phyloP scores from a whole-genome alignment of 92 coral and sea anemone species.

The Zoanthus solanderi region DNA sequence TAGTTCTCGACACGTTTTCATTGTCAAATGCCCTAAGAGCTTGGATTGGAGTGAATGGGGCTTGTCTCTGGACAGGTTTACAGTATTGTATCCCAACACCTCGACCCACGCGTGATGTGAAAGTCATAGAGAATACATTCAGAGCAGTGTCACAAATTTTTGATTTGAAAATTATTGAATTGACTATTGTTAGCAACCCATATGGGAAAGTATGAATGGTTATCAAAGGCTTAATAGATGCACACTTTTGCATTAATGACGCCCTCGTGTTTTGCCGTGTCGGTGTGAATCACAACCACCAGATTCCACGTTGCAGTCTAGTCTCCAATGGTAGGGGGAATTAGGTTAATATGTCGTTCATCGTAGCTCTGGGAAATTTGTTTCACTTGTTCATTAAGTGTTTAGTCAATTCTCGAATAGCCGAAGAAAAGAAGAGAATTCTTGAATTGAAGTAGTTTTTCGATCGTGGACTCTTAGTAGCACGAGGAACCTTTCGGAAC shows the following conservation, averaged over 20 bases:
- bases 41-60: neutral
- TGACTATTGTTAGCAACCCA: conserved; percentile 35
- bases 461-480: neutral
- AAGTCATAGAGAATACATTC: conserved; percentile 1
- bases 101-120: conserved; percentile 1
- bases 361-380: neutral
- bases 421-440: neutral
- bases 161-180: conserved; percentile 24
- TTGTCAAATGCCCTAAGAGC: conserved; percentile 49
- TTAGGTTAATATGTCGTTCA: neutral
- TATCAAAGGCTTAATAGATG: conserved; percentile 34
- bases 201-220: conserved; percentile 51
- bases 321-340: neutral
- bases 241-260: conserved; percentile 22
- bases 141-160: conserved; percentile 30
- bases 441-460: conserved; percentile 32
- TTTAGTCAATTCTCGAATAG: neutral
- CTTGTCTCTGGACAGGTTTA: conserved; percentile 9
- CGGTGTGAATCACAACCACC: conserved; percentile 8
- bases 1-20: conserved; percentile 48
- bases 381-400: neutral
- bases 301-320: neutral
- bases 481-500: conserved; percentile 26
- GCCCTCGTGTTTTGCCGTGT: conserved; percentile 19
- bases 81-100: neutral